phyloP scores from a whole-genome alignment of 2,113 vertebrate genomes.

The Deroptyus accipitrinus region DNA sequence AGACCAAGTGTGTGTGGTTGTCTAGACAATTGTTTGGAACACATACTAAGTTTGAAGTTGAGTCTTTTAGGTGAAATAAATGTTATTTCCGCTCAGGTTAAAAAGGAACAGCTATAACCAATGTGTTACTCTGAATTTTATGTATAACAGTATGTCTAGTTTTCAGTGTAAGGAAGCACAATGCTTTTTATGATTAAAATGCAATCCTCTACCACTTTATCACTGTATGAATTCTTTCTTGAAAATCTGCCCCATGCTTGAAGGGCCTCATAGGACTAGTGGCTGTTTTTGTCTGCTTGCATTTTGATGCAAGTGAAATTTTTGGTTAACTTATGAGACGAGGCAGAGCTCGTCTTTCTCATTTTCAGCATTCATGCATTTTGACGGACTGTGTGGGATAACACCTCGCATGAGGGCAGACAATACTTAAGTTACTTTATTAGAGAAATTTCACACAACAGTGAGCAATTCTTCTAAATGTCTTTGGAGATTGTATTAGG shows the following conservation, averaged over 20 bases:
- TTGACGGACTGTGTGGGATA: not conserved
- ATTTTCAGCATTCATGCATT: not conserved
- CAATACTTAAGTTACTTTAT: not conserved
- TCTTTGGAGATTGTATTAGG: slow-evolving; percentile 1
- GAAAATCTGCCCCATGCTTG: not conserved
- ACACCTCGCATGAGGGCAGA: not conserved
- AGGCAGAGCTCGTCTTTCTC: not conserved
- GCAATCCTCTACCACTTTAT: not conserved
- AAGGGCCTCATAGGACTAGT: not conserved
- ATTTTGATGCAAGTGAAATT: not conserved
- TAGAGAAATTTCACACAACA: slow-evolving; percentile 10
- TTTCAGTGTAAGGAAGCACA: not conserved
- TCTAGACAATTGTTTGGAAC: not conserved
- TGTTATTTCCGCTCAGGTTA: not conserved
- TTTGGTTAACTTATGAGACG: not conserved
- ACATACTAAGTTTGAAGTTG: not conserved
- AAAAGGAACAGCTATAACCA: not conserved
- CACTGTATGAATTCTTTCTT: not conserved
- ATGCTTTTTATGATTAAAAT: not conserved
- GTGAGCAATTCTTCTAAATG: not conserved
- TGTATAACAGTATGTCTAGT: no score
- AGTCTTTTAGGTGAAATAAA: not conserved
- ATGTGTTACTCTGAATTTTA: not conserved
- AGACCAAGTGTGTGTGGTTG: not conserved
- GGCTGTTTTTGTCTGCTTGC: not conserved